These are phyloP conservation scores for Dysdera silvatica DNA, from an alignment of 1,140 invertebrate genomes.

Conservation along the genomic window DNA sequence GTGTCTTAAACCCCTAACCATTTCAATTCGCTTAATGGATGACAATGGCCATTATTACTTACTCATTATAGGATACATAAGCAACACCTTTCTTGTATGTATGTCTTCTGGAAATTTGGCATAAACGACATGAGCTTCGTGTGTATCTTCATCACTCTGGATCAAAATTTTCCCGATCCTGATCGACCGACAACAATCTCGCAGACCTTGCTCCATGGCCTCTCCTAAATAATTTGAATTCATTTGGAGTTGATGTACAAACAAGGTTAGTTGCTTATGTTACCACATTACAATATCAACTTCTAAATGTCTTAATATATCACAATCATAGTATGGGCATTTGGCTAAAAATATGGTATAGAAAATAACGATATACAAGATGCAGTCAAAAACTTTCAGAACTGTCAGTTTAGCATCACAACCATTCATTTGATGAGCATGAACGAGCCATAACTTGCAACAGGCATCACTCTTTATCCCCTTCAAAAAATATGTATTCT, in stretches of 20 bases:
- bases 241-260: not conserved
- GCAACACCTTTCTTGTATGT: slow-evolving; percentile 71
- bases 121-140: slow-evolving; percentile 90
- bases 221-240: slow-evolving; percentile 54
- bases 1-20: too few relatives aligned
- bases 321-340: not conserved
- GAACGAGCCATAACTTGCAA: too few relatives aligned
- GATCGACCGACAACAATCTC: slow-evolving; percentile 96
- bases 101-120: slow-evolving; percentile 97
- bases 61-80: slow-evolving; percentile 99
- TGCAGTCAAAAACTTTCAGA: not conserved
- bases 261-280: not conserved
- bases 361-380: not conserved
- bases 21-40: too few relatives aligned
- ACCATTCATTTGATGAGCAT: too few relatives aligned
- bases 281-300: not conserved
- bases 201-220: slow-evolving; percentile 92
- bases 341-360: not conserved
- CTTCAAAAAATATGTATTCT: too few relatives aligned
- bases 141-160: slow-evolving; percentile 91
- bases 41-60: too few relatives aligned
- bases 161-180: slow-evolving; percentile 95
- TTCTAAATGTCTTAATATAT: not conserved
- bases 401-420: too few relatives aligned
- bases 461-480: too few relatives aligned